Percentiles rank a stretch among this genome's conserved stretches.
These are phyloP conservation scores for Hyles euphorbiae DNA, from an alignment of 1,140 invertebrate genomes.

Conservation along the genomic window DNA sequence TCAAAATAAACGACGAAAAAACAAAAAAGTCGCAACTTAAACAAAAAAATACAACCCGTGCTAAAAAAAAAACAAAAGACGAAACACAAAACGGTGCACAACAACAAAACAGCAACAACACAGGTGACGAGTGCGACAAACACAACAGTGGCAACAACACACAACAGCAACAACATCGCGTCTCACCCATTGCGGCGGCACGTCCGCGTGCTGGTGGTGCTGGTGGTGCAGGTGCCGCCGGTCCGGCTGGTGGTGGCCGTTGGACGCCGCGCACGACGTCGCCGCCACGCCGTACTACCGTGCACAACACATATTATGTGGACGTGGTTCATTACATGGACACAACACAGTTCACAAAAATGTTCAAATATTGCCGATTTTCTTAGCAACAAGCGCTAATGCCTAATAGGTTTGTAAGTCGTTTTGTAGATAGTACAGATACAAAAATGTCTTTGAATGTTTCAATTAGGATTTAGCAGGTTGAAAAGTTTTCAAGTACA, in stretches of 20 bases:
- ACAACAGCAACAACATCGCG: conserved; percentile 1
- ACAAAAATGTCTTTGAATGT: too few relatives aligned
- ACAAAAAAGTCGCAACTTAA: too few relatives aligned
- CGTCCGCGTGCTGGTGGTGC: conserved; percentile 63
- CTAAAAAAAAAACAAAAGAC: conserved; percentile 2
- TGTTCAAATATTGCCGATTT: too few relatives aligned
- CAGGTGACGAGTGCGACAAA: neutral
- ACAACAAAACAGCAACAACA: conserved; percentile 1
- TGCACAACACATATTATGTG: conserved; percentile 6
- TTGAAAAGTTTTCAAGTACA: too few relatives aligned
- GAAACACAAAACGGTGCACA: neutral
- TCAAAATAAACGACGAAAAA: too few relatives aligned
- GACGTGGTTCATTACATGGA: neutral
- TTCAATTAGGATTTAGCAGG: too few relatives aligned
- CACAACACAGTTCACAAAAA: neutral
- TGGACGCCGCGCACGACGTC: conserved; percentile 61
- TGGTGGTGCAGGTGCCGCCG: conserved; percentile 54
- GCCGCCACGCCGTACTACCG: conserved; percentile 68
- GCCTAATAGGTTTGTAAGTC: too few relatives aligned
- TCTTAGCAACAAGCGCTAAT: too few relatives aligned
- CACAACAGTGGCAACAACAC: conserved; percentile 15
- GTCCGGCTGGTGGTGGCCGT: conserved; percentile 65
- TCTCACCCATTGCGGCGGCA: conserved; percentile 67
- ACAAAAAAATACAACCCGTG: too few relatives aligned
- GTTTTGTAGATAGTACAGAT: too few relatives aligned